Evolutionary conservation across 2,888 invertebrate genomes (phyloP).

Genomic region (Diarsia dahlii): DNA sequence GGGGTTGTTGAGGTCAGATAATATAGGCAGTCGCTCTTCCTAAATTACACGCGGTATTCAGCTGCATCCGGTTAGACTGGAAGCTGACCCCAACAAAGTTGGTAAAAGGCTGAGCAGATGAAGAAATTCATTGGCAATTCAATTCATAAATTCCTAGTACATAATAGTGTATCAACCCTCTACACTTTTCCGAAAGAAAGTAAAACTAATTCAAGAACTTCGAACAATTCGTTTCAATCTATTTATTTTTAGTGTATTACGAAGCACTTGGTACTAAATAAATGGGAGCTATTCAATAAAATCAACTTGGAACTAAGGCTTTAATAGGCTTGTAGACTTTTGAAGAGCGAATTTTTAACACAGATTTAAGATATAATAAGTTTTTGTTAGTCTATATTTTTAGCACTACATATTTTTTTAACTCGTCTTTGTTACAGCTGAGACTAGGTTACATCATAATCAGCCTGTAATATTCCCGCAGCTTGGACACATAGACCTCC

Average conservation of each 20-base stretch:
- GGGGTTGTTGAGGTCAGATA: too few relatives aligned
- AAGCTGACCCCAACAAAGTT: too few relatives aligned
- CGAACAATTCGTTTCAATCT: constrained; percentile 28
- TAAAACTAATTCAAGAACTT: constrained; percentile 26
- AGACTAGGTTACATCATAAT: too few relatives aligned
- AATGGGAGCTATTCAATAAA: constrained; percentile 30
- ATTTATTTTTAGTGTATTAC: constrained; percentile 37
- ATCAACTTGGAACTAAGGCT: constrained; percentile 23
- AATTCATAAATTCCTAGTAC: neutral
- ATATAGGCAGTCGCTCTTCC: too few relatives aligned
- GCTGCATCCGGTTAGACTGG: too few relatives aligned
- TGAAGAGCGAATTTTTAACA: constrained; percentile 1
- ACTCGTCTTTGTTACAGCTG: neutral
- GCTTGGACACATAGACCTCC: too few relatives aligned
- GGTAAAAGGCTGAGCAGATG: too few relatives aligned
- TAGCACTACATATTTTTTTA: neutral
- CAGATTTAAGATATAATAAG: neutral
- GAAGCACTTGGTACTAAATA: constrained; percentile 14
- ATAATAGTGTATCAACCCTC: constrained; percentile 16
- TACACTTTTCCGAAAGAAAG: neutral
- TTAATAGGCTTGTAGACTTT: constrained; percentile 19
- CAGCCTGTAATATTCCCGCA: too few relatives aligned
- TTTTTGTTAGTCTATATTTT: neutral
- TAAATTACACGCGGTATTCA: too few relatives aligned
- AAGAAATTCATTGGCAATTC: neutral